Evolutionary conservation across 2,888 invertebrate species (phyloP), one percentile per base, ranked within the genome.

Genomic region (Luperina nickerlii): DNA sequence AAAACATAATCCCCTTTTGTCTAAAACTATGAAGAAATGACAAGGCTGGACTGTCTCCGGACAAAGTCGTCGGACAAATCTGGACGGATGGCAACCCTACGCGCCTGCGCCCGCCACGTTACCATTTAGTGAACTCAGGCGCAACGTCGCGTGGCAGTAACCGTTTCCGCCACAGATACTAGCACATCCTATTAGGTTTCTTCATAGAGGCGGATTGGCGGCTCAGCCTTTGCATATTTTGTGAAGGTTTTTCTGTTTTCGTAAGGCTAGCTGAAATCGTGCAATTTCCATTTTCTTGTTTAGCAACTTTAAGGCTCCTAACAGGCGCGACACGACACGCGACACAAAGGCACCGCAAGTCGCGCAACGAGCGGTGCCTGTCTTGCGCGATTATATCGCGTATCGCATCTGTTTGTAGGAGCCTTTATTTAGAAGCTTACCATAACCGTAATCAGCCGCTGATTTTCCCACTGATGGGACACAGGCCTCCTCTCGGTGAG

Each of bases 71-170:
- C n/a, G n/a, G n/a, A 57, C 18, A 11, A 71, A 60, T 38, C 38
- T 7, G 7, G 13, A 20, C 42, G n/a, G 7, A 27, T 62, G 71
- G 71, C 13, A 27, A 62, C 62, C n/a, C 7, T 62, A 86, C 76
- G 78, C 84, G 85, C 87, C 69, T 85, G 82, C 87, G 85, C 76
- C 73, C 78, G 85, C 84, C 87, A 77, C 82, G 84, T 81, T 87
- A 87, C 84, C 82, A 88, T 87, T 84, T 87, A 80, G 87, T 89
- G 89, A 90, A 91, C 91, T 90, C 92, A 79, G 81, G 92, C 92
- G 92, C 92, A 91, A 81, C 92, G 92, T 90, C 91, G 90, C 91
- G 90, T 92, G 91, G 88, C 90, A 82, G 74, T 80, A 82, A 81
- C 86, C 75, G 80, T 87, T 90, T 90, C 90, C 90, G 89, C 81